Percentiles rank a stretch among this genome's conserved stretches.
Evolutionary conservation across 1,140 invertebrate species (phyloP).

Genomic region (Pristionchus pacificus): DNA sequence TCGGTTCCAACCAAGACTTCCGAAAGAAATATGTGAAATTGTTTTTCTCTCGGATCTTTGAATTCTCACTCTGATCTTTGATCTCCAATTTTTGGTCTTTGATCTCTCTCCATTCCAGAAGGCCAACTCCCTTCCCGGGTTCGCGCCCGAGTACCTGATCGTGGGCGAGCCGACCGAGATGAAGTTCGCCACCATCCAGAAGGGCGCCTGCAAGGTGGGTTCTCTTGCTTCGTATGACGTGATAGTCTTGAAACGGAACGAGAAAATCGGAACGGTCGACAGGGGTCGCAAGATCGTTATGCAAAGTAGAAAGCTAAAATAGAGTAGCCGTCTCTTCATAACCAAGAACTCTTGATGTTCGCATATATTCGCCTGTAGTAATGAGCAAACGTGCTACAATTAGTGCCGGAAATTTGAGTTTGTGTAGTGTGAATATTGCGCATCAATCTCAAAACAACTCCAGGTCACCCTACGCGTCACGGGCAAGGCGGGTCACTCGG

Average conservation of each 20-base stretch:
- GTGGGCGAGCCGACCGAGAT: conserved; percentile 49
- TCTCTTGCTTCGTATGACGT: too few relatives aligned
- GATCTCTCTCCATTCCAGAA: neutral
- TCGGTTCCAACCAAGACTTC: too few relatives aligned
- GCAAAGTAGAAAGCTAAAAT: too few relatives aligned
- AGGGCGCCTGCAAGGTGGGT: conserved; percentile 44
- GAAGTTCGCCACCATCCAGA: conserved; percentile 44
- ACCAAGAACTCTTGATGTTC: too few relatives aligned
- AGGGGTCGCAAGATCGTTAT: too few relatives aligned
- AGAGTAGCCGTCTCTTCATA: too few relatives aligned
- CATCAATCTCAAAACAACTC: neutral
- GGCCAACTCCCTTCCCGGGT: neutral
- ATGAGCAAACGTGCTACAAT: too few relatives aligned
- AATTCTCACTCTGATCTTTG: neutral
- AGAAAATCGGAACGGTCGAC: too few relatives aligned
- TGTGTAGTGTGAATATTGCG: too few relatives aligned
- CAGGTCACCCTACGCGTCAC: conserved; percentile 24
- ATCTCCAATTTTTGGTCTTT: neutral
- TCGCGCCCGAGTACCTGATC: conserved; percentile 38
- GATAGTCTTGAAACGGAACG: too few relatives aligned
- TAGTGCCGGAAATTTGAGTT: too few relatives aligned
- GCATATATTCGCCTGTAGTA: too few relatives aligned
- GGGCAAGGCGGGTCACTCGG: conserved; percentile 46
- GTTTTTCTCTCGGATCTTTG: neutral
- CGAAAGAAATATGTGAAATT: neutral